Conservation (phyloP, 2,888 invertebrate genomes). For the Pseudococcus viburni region DNA sequence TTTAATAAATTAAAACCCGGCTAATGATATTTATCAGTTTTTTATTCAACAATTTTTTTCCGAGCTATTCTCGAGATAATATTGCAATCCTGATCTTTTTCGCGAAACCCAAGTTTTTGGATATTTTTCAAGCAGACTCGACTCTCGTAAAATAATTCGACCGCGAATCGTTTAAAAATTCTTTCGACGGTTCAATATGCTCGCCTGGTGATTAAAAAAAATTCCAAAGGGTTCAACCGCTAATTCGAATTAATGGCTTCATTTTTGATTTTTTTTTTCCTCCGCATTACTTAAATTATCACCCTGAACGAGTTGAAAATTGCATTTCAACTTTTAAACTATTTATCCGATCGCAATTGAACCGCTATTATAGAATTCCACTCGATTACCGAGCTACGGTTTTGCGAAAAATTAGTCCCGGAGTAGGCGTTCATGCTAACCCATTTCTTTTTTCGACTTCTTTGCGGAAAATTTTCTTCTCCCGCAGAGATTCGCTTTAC, state of each 20-base stretch:
- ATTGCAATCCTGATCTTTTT: neutral
- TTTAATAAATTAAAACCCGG: conserved; percentile 52
- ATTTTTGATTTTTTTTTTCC: neutral
- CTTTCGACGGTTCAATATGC: conserved; percentile 7
- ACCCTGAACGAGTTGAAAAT: conserved; percentile 2
- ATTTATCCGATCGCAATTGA: neutral
- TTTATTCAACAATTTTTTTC: conserved; percentile 45
- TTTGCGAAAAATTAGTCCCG: neutral
- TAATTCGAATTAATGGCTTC: conserved; percentile 3
- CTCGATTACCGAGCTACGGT: neutral
- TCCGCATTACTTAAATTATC: neutral
- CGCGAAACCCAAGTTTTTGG: neutral
- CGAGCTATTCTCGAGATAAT: neutral
- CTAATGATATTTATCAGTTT: conserved; percentile 58
- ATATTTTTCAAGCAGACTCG: neutral
- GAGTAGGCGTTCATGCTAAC: neutral
- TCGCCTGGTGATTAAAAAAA: neutral
- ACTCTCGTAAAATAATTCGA: neutral
- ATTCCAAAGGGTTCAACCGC: neutral
- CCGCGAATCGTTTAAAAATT: neutral
- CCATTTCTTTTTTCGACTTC: neutral
- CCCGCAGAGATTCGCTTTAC: conserved; percentile 22
- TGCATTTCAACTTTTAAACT: neutral
- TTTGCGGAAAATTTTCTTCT: neutral
- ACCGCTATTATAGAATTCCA: neutral